Base-by-base conservation (phyloP, 1,140 invertebrate species). In the Magallana ariakensis region DNA sequence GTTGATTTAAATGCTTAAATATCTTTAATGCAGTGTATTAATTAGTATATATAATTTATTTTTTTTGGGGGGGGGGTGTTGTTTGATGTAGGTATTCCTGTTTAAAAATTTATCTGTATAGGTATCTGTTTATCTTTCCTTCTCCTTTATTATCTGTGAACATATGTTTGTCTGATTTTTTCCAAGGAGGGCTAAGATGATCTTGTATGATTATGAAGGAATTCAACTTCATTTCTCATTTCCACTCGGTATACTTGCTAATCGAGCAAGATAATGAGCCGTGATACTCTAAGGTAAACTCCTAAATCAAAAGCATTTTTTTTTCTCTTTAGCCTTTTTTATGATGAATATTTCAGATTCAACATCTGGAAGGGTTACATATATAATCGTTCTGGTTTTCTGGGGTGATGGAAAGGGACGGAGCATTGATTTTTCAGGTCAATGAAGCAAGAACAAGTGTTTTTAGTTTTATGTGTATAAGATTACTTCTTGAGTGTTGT, bases 401-500 rank as follows among this genome's bases (percentile, higher is more conserved):
- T 75, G 19, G 66, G 19, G 66, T 75, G 66, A 75, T 75, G 66
- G 66, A 70, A 26, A 26, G 66, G 66, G 66, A 75, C 33, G 15
- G 11, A 26, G 66, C 66, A 75, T 75, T 75, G 66, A 75, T 75
- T 75, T 75, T 75, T 75, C 66, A 75, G 66, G 66, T 75, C 66
- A 75, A 75, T 75, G 66, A 75, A 75, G 66, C 26, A 75, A 75
- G 66, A 22, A 75, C 33, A 26, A 75, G 66, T 4, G 22, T 26
- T 19, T 75, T 75, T 5, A 33, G 66, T 75, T 75, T 75, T 75
- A 75, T 75, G 66, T 26, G 8, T 26, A 75, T 19, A 75, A 75
- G 22, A 75, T 75, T 75, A 26, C 4, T 75, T 75, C 66, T 33
- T 9, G 66, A 75, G 66, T 33, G 66, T 11, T 75, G 22, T 75